Percentiles rank a stretch among this genome's conserved stretches.
Conservation (phyloP, 2,113 vertebrate species). For the Lagopus leucura region DNA sequence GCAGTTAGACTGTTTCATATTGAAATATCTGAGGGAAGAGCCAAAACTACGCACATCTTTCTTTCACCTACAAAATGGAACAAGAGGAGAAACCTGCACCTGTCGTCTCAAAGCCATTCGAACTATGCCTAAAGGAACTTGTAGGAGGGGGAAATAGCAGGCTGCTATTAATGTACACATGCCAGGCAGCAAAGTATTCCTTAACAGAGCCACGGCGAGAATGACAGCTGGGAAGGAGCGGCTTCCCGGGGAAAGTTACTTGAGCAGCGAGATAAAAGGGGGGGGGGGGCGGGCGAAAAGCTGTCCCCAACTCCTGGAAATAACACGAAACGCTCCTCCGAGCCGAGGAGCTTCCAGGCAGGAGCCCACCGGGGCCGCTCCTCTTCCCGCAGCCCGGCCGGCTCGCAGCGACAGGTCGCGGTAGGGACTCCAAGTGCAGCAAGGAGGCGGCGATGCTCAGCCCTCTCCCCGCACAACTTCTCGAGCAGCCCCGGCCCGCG, state of each 20-base stretch:
- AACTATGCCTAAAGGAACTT: constrained; percentile 49
- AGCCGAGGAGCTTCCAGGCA: not conserved
- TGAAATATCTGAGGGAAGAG: not conserved
- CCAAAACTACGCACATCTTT: accelerated
- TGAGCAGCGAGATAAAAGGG: not conserved
- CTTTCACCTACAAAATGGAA: not conserved
- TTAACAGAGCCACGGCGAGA: not conserved
- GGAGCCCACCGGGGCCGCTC: not conserved
- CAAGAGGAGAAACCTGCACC: not conserved
- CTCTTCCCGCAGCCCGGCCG: not conserved
- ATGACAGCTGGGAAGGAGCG: constrained; percentile 67
- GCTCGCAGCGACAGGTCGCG: not conserved
- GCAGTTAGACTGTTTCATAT: accelerated
- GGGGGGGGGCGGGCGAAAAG: not conserved
- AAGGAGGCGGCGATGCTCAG: not conserved
- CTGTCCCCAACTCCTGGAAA: not conserved
- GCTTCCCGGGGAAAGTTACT: constrained; percentile 56
- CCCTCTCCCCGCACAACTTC: not conserved
- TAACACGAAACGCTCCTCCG: not conserved
- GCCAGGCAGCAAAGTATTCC: constrained; percentile 37
- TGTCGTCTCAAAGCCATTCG: constrained; percentile 14
- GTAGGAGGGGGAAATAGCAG: not conserved
- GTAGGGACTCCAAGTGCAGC: accelerated
- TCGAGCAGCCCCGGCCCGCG: too few species aligned
- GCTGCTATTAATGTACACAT: not conserved